phyloP scores from a whole-genome alignment of 37 sponge, comb jelly and placozoan species.

The Axinella damicornis region DNA sequence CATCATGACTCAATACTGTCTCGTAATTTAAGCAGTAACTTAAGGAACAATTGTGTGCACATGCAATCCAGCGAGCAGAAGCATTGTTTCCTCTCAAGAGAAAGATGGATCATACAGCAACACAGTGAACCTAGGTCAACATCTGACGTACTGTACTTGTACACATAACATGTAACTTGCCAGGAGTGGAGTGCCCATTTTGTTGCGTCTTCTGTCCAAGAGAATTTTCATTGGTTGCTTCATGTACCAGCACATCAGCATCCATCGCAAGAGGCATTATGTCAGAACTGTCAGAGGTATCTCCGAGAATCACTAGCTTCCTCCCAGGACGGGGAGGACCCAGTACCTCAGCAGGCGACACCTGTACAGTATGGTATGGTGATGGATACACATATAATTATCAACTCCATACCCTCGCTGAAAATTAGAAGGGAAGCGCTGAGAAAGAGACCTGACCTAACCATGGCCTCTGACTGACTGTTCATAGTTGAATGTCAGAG shows the following conservation, averaged over 20 bases:
- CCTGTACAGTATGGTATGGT: too few relatives aligned
- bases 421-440: too few relatives aligned
- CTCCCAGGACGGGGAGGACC: slow-evolving; percentile 78
- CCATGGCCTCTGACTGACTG: too few relatives aligned
- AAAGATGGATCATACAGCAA: too few relatives aligned
- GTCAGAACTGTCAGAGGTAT: slow-evolving; percentile 83
- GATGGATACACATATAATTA: too few relatives aligned
- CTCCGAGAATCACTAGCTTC: slow-evolving; percentile 88
- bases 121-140: too few relatives aligned
- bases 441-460: too few relatives aligned
- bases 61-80: neutral
- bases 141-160: too few relatives aligned
- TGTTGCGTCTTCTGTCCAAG: slow-evolving; percentile 64
- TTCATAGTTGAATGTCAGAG: too few relatives aligned
- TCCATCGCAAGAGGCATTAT: slow-evolving; percentile 59
- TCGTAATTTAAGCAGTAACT: too few relatives aligned
- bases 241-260: slow-evolving; percentile 93
- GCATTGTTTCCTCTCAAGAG: neutral
- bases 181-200: slow-evolving; percentile 94
- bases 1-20: too few relatives aligned
- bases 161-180: slow-evolving; percentile 45
- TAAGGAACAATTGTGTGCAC: neutral
- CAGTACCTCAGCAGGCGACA: slow-evolving; percentile 73
- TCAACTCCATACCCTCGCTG: too few relatives aligned
- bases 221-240: slow-evolving; percentile 90